Conservation (phyloP, 2,797 vertebrate species). For the Sebastes diploproa region DNA sequence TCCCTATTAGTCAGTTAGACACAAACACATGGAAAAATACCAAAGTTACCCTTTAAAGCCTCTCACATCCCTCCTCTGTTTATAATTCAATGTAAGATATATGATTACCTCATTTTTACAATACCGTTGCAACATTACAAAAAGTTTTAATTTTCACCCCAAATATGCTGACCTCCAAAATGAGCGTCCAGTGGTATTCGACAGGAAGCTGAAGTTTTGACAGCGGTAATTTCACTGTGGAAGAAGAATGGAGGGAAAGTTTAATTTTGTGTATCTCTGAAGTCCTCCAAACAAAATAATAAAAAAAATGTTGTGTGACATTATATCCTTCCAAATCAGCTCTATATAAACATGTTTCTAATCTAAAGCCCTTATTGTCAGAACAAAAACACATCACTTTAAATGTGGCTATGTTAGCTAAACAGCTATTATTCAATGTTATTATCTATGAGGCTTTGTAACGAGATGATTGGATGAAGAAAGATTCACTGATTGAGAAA, state of each 20-base stretch:
- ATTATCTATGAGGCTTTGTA: no score
- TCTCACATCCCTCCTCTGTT: no score
- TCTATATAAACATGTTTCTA: not conserved
- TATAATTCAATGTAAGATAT: not conserved
- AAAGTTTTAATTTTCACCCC: not conserved
- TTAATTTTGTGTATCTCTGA: not conserved
- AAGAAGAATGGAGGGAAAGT: not conserved
- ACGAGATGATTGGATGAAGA: not conserved
- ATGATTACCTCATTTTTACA: not conserved
- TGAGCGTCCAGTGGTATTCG: rapidly evolving
- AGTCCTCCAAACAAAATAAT: not conserved
- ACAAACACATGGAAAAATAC: no score
- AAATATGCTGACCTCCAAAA: not conserved
- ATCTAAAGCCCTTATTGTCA: not conserved
- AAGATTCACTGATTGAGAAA: not conserved
- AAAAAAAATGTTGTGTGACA: not conserved
- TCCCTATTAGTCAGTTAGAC: no score
- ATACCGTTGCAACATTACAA: not conserved
- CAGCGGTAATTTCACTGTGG: not conserved
- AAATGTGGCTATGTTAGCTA: no score
- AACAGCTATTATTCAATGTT: no score
- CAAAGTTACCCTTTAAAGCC: no score
- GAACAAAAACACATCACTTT: no score
- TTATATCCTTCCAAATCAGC: not conserved
- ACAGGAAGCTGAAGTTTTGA: not conserved